Base-by-base conservation (phyloP, 2,888 invertebrate genomes). In the Adela reaumurella region DNA sequence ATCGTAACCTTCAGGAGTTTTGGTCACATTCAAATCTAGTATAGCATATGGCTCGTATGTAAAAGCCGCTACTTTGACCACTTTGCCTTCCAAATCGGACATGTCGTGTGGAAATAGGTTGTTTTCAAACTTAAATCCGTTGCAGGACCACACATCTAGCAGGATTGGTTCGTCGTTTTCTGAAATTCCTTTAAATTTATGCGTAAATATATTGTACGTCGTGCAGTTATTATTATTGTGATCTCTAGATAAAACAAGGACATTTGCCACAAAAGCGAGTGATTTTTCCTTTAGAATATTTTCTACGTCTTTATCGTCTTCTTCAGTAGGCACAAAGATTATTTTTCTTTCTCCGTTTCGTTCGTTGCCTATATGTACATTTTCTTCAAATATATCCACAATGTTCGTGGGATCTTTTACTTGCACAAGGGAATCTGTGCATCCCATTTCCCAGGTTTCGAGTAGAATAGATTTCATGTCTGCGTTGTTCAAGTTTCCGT, bases 31-130 rank as follows among this genome's bases (percentile, higher is more conserved):
- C 4, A 53, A 43, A 42, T 53, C 49, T 11, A 54, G 35, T 49
- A 73, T 62, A 14, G 63, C 59, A 54, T 74, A 78, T 0, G 79
- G 78, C 50, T 67, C 65, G 54, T 80, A 80, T 43, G 58, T 61
- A 55, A 79, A 71, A 2, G 70, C 67, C 3, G 70, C 71, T 51
- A 68, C 57, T 53, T 54, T 62, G 19, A 74, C 53, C 2, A 43
- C 20, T 54, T 56, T 59, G 16, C 61, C 62, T 48, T 58, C 46
- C 17, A 63, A 52, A 47, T 63, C 53, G 1, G 44, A 19, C 17
- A 62, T 45, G 52, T 64, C 61, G 52, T 63, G 60, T 11, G 59
- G 58, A 53, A 59, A 62, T 3, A 62, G 50, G 49, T 59, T 52
- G 11, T 52, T 47, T 2, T 48, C 42, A 5, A 46, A 19, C 24